Evolutionary conservation across 2,888 invertebrate genomes (phyloP).

Genomic region (Sipha maydis): DNA sequence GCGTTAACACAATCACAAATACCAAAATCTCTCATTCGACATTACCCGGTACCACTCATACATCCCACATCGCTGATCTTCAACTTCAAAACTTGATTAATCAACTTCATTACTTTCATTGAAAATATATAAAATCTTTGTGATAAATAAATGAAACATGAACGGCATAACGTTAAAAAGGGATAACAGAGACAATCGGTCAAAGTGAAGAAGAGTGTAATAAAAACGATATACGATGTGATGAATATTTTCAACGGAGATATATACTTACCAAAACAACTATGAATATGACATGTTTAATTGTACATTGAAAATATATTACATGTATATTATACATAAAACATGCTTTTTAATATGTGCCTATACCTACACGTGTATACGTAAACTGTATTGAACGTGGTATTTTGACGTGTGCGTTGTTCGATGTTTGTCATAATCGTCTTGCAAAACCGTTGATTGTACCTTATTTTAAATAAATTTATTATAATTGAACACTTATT

Average conservation of each 20-base stretch:
- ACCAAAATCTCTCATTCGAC: too few relatives aligned
- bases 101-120: too few relatives aligned
- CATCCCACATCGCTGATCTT: too few relatives aligned
- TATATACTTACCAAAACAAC: not conserved
- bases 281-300: not conserved
- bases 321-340: not conserved
- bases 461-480: not conserved
- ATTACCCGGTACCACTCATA: too few relatives aligned
- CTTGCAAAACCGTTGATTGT: not conserved
- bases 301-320: not conserved
- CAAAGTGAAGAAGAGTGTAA: not conserved
- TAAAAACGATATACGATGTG: not conserved
- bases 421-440: not conserved
- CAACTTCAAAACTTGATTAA: too few relatives aligned
- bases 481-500: not conserved
- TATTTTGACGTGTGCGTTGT: not conserved
- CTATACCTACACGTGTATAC: not conserved
- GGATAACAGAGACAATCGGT: not conserved
- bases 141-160: not conserved
- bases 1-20: too few relatives aligned
- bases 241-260: conserved; percentile 7
- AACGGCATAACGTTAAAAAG: not conserved
- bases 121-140: too few relatives aligned
- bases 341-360: not conserved
- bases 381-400: not conserved